Evolutionary conservation across 2,797 vertebrate genomes (phyloP), one percentile per base, ranked within the genome.

Genomic region (Euthynnus affinis): DNA sequence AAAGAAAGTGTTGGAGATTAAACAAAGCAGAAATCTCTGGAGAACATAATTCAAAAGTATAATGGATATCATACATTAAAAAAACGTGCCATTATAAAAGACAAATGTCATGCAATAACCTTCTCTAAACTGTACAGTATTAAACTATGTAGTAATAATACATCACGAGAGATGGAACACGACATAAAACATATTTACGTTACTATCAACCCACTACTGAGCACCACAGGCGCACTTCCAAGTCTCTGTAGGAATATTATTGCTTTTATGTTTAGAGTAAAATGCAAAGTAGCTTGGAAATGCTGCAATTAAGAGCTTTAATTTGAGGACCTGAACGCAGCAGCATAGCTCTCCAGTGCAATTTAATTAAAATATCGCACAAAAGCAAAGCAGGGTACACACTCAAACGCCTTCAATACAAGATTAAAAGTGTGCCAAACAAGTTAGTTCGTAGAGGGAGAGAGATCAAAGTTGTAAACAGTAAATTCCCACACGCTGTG

Each of bases 391-490:
- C 55, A 56, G 55, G 20, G 27, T 15, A 71, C 55, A n/a, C 48
- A 17, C 29, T 18, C 55, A 53, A 8, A 48, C 20, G 53, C 48
- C 71, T 80, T 69, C 63, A 66, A 51, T 86, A 64, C n/a, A 13
- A 75, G 80, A 84, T 82, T 71, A 71, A 44, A 82, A 62, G 67
- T 71, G 44, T 53, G 78, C 63, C 78, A 85, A 74, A 78, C 37
- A 72, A 76, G 66, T 85, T 58, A 58, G 14, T 82, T 66, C 75
- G 53, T 4, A 61, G 64, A 65, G 57, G 40, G 32, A 63, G 80
- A 60, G 64, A 74, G 46, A 84, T 81, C 79, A 83, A 23, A 75
- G 68, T 25, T 78, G 78, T 72, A 78, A 75, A 84, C 74, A 87
- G 44, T 76, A n/a, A 56, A 77, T 57, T 53, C 78, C 57, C 13